A percentile compares a stretch with the other conserved stretches of the same genome.
Evolutionary conservation across 2,888 invertebrate genomes (phyloP).

Genomic region (Spatulosminthurus flaviceps): DNA sequence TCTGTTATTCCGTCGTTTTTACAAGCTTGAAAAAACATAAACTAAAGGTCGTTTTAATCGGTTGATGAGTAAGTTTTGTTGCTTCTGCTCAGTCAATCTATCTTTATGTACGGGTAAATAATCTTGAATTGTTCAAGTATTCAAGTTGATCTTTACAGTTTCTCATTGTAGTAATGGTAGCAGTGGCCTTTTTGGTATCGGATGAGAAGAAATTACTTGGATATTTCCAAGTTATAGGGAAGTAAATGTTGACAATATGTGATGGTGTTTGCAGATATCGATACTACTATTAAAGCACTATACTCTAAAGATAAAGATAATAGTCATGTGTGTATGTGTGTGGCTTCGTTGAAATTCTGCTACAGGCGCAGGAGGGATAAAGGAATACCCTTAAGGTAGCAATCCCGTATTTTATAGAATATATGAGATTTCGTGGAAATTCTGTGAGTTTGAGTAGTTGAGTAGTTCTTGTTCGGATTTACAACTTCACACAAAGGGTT

Average conservation of each 20-base stretch:
- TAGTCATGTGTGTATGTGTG: too few relatives aligned
- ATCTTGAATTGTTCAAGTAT: too few relatives aligned
- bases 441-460: neutral
- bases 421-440: constrained; percentile 14
- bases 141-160: too few relatives aligned
- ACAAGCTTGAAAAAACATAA: neutral
- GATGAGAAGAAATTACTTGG: too few relatives aligned
- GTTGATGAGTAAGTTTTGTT: constrained; percentile 1
- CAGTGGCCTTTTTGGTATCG: too few relatives aligned
- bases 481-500: constrained; percentile 18
- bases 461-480: constrained; percentile 14
- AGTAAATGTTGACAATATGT: neutral
- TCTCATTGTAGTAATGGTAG: too few relatives aligned
- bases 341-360: too few relatives aligned
- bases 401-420: neutral
- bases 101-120: too few relatives aligned
- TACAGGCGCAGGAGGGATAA: neutral
- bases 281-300: too few relatives aligned
- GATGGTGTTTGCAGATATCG: neutral
- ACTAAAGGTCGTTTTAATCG: constrained; percentile 3
- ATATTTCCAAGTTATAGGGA: too few relatives aligned
- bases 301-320: too few relatives aligned
- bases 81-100: neutral
- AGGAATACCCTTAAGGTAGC: constrained; percentile 1
- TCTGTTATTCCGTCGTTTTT: neutral